Conservation (phyloP, 1,140 invertebrate genomes). For the Cydia strobilella region DNA sequence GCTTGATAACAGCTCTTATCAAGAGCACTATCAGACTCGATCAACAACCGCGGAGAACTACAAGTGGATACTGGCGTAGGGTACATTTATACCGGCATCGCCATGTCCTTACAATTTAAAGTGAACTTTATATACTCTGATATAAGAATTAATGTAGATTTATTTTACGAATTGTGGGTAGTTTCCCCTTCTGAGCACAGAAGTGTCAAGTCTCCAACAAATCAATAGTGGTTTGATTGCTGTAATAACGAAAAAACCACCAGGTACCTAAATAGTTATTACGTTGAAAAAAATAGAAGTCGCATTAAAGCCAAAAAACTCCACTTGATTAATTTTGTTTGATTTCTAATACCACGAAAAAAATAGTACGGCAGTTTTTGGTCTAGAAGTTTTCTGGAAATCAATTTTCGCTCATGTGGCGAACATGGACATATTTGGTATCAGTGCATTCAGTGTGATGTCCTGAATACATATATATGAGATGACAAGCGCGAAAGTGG, state of each 20-base stretch:
- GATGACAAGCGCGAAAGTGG: too few relatives aligned
- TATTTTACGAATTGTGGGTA: background rate
- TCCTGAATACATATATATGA: too few relatives aligned
- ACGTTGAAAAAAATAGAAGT: background rate
- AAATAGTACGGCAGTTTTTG: too few relatives aligned
- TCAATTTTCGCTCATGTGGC: too few relatives aligned
- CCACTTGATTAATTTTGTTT: too few relatives aligned
- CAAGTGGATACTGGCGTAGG: conserved; percentile 6
- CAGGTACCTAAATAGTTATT: background rate
- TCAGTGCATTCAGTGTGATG: too few relatives aligned
- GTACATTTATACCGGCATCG: background rate
- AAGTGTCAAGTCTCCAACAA: background rate
- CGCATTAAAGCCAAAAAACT: background rate
- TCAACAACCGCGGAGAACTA: conserved; percentile 48
- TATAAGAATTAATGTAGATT: background rate
- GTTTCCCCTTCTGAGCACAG: background rate
- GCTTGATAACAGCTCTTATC: conserved; percentile 70
- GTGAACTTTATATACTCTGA: background rate
- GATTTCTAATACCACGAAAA: too few relatives aligned
- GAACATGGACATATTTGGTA: too few relatives aligned
- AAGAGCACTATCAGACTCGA: conserved; percentile 62
- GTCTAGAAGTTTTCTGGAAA: too few relatives aligned
- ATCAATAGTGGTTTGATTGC: background rate
- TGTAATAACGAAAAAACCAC: background rate
- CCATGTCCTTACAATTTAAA: background rate